These are phyloP conservation scores for Cecropterus lyciades DNA, from an alignment of 1,140 invertebrate species.

Conservation along the genomic window DNA sequence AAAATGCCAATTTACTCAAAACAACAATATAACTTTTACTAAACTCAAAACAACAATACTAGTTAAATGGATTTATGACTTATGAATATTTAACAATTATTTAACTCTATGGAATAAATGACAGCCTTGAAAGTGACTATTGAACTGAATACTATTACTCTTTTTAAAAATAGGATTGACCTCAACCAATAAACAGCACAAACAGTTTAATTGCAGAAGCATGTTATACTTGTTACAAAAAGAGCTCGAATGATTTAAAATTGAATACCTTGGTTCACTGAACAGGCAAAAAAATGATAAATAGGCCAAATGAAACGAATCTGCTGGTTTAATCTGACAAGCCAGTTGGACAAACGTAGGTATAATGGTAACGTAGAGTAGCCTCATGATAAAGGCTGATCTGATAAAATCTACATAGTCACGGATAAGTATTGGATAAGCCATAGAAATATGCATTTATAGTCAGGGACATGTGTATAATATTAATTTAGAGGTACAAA, in stretches of 20 bases:
- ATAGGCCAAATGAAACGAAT: constrained; percentile 27
- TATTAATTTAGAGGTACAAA: no score
- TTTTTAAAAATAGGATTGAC: constrained; percentile 2
- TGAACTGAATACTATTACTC: not conserved
- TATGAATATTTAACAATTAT: not conserved
- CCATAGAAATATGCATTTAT: constrained; percentile 3
- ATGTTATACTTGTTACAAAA: constrained; percentile 25
- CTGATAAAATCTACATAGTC: constrained; percentile 45
- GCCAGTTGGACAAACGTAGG: constrained; percentile 37
- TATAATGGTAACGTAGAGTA: constrained; percentile 40
- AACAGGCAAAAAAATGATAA: constrained; percentile 22
- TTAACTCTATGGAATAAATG: not conserved
- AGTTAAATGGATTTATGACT: no score
- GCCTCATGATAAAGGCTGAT: constrained; percentile 44
- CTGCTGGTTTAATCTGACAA: constrained; percentile 41
- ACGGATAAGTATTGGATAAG: constrained; percentile 17
- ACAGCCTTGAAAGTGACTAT: not conserved
- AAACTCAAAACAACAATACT: no score
- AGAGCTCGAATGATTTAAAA: constrained; percentile 18
- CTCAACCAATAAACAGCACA: constrained; percentile 6
- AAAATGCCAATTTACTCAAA: no score
- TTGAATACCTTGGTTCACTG: constrained; percentile 2
- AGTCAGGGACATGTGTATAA: not conserved
- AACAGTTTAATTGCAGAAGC: constrained; percentile 29
- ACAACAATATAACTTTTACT: no score